Evolutionary conservation across 64 coral and sea anemone species (phyloP).

Genomic region (Stylophora pistillata): DNA sequence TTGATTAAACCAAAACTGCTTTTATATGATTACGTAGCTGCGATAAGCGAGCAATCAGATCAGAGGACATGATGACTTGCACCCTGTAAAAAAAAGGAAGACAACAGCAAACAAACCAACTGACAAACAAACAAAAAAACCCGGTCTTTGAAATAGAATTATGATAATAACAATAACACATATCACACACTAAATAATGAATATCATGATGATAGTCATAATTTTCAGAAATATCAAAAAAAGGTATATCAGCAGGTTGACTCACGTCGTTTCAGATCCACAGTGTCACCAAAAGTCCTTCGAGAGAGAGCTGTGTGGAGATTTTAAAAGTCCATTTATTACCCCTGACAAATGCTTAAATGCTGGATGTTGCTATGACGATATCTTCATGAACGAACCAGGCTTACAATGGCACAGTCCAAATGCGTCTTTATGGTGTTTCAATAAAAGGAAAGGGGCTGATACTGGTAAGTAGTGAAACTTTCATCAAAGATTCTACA

Average conservation of each 20-base stretch:
- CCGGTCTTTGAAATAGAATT: too few relatives aligned
- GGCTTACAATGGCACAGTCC: constrained; percentile 18
- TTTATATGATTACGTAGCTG: too few relatives aligned
- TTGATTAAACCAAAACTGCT: too few relatives aligned
- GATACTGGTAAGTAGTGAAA: neutral
- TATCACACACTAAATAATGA: too few relatives aligned
- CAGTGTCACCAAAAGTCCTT: constrained; percentile 66
- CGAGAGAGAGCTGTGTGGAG: constrained; percentile 66
- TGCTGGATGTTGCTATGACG: constrained; percentile 87
- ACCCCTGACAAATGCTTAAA: constrained; percentile 73
- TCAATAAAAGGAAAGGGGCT: neutral
- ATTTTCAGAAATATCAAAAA: neutral
- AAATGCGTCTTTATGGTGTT: constrained; percentile 51
- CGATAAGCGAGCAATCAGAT: too few relatives aligned
- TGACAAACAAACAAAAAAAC: too few relatives aligned
- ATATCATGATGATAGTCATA: too few relatives aligned
- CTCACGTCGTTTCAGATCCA: constrained; percentile 48
- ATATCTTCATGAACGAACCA: constrained; percentile 54
- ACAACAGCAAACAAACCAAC: too few relatives aligned
- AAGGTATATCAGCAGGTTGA: neutral
- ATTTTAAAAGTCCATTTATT: constrained; percentile 59
- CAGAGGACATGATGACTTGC: too few relatives aligned
- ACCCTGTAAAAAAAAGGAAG: too few relatives aligned
- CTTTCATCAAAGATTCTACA: neutral
- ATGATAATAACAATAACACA: too few relatives aligned